Conservation (phyloP, 1,140 invertebrate species). For the Drosophila kepulauana region DNA sequence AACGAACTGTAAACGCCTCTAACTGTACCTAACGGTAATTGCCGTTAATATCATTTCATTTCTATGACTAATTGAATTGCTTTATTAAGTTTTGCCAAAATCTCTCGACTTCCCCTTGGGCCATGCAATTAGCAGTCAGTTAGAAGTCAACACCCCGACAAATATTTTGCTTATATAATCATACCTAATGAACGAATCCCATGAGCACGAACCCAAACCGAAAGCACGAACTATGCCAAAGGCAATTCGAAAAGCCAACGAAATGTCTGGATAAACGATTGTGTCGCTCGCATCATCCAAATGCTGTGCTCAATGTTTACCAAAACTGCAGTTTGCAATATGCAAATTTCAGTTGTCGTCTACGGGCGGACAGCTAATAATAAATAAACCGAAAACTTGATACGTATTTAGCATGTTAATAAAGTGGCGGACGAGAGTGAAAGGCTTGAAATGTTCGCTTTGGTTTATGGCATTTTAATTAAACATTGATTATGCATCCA, state of each 20-base stretch:
- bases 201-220: slow-evolving; percentile 39
- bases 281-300: slow-evolving; percentile 34
- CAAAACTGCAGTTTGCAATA: slow-evolving; percentile 71
- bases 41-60: slow-evolving; percentile 23
- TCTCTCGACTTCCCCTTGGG: slow-evolving; percentile 14
- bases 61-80: slow-evolving; percentile 45
- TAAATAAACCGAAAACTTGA: slow-evolving; percentile 40
- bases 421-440: slow-evolving; percentile 62
- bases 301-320: slow-evolving; percentile 22
- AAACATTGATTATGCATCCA: slow-evolving; percentile 52
- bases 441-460: slow-evolving; percentile 51
- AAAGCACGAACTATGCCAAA: slow-evolving; percentile 56
- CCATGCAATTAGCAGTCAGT: slow-evolving; percentile 33
- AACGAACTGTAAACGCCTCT: slow-evolving; percentile 23
- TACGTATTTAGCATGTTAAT: slow-evolving; percentile 72
- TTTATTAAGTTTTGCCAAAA: slow-evolving; percentile 30
- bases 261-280: slow-evolving; percentile 31
- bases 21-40: slow-evolving; percentile 42
- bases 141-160: slow-evolving; percentile 68
- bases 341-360: slow-evolving; percentile 40
- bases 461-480: slow-evolving; percentile 61
- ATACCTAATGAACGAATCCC: slow-evolving; percentile 53
- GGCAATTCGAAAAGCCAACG: slow-evolving; percentile 23
- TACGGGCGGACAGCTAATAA: slow-evolving; percentile 49
- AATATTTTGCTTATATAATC: slow-evolving; percentile 72